phyloP scores from a whole-genome alignment of 1,140 invertebrate genomes.

The Thaumetopoea pityocampa region DNA sequence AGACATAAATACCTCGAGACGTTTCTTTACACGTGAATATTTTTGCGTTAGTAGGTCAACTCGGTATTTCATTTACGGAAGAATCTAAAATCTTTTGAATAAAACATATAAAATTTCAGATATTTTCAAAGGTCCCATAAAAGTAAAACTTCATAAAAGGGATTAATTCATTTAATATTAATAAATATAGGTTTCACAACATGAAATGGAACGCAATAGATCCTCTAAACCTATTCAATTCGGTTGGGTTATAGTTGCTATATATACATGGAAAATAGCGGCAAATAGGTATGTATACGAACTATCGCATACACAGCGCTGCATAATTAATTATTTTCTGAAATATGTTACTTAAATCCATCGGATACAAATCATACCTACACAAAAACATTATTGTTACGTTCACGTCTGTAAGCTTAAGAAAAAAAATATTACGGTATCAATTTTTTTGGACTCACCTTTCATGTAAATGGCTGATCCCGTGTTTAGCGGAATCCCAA shows the following conservation, averaged over 20 bases:
- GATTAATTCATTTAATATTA: neutral
- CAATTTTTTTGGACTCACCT: constrained; percentile 74
- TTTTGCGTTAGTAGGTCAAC: too few species aligned
- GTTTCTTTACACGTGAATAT: neutral
- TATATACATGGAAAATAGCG: constrained; percentile 62
- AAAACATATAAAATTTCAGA: too few species aligned
- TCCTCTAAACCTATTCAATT: constrained; percentile 36
- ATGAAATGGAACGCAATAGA: constrained; percentile 35
- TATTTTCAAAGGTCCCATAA: too few species aligned
- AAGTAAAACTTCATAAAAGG: neutral
- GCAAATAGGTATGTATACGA: constrained; percentile 59
- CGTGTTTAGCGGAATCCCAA: constrained; percentile 42
- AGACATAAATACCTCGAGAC: constrained; percentile 31
- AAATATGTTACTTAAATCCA: constrained; percentile 38
- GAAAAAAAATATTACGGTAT: constrained; percentile 63
- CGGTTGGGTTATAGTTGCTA: constrained; percentile 51
- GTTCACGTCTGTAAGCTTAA: constrained; percentile 24
- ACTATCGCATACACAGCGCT: constrained; percentile 49
- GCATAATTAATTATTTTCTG: constrained; percentile 45
- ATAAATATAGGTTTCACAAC: constrained; percentile 3
- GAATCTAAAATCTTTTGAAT: too few species aligned
- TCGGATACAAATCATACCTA: constrained; percentile 10
- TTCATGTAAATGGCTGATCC: constrained; percentile 75
- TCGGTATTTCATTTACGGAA: too few species aligned
- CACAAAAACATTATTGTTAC: constrained; percentile 1